phyloP scores from a whole-genome alignment of 2,888 invertebrate genomes.

The Tanytarsus gracilentus region DNA sequence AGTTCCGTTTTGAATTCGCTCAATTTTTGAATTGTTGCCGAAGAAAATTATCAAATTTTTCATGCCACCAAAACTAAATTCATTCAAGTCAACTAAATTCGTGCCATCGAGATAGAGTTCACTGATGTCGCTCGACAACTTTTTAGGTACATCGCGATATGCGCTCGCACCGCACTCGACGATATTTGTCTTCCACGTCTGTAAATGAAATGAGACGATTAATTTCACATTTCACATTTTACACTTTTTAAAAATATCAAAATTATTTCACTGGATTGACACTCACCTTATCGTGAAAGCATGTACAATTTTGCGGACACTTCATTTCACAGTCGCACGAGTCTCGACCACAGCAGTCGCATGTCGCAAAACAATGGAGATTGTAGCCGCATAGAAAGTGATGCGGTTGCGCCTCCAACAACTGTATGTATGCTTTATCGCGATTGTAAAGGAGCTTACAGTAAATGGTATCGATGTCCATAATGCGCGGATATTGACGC shows the following conservation, averaged over 20 bases:
- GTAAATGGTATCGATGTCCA: slow-evolving; percentile 82
- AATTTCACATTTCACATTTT: too few species aligned
- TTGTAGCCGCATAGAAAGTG: slow-evolving; percentile 89
- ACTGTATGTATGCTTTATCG: slow-evolving; percentile 72
- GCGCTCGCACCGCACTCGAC: slow-evolving; percentile 80
- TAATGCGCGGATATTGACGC: slow-evolving; percentile 79
- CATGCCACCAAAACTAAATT: slow-evolving; percentile 84
- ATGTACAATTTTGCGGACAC: slow-evolving; percentile 87
- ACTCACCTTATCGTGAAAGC: slow-evolving; percentile 52
- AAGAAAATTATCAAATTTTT: slow-evolving; percentile 81
- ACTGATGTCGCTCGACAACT: slow-evolving; percentile 92
- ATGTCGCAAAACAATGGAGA: slow-evolving; percentile 87
- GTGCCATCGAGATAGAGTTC: slow-evolving; percentile 91
- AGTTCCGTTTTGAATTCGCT: slow-evolving; percentile 77
- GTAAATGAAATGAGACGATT: too few species aligned
- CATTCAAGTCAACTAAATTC: slow-evolving; percentile 74
- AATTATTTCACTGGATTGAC: too few species aligned
- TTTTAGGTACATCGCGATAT: slow-evolving; percentile 73
- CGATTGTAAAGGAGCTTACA: slow-evolving; percentile 80
- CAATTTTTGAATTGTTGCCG: slow-evolving; percentile 81
- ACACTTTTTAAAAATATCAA: too few species aligned
- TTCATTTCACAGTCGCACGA: slow-evolving; percentile 97
- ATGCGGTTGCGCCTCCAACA: slow-evolving; percentile 76
- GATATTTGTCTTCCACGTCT: slow-evolving; percentile 85
- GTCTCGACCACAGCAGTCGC: slow-evolving; percentile 94